phyloP scores from a whole-genome alignment of 2,797 vertebrate genomes.

The Esox lucius region DNA sequence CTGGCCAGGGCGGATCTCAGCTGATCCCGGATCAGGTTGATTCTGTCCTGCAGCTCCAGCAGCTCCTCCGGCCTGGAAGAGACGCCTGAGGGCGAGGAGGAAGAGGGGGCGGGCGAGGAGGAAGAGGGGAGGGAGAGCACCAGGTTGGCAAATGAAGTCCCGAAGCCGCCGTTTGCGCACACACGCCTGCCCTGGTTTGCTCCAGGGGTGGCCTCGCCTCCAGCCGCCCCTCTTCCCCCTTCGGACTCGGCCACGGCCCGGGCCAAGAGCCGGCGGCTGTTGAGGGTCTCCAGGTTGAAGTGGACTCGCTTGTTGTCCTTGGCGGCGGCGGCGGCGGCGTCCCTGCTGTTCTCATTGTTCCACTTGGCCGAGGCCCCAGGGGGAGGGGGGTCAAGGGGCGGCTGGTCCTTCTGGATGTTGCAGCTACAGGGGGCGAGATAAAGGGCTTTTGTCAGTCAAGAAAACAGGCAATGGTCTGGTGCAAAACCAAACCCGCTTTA shows the following conservation, averaged over 20 bases:
- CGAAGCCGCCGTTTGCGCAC: conserved; percentile 72
- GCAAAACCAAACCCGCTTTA: background rate
- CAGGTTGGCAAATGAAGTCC: conserved; percentile 36
- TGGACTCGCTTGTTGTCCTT: conserved; percentile 76
- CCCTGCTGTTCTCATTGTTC: conserved; percentile 62
- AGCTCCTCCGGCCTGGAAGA: conserved; percentile 66
- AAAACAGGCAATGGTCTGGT: background rate
- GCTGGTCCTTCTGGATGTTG: conserved; percentile 51
- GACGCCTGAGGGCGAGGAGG: background rate
- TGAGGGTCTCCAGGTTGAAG: conserved; percentile 79
- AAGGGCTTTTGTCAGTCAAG: background rate
- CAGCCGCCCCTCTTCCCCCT: background rate
- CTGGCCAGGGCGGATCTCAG: conserved; percentile 76
- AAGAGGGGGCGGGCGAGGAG: conserved; percentile 26
- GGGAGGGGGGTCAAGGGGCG: conserved; percentile 28
- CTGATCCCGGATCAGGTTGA: conserved; percentile 76
- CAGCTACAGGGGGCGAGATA: conserved; percentile 52
- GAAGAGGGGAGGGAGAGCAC: conserved; percentile 42
- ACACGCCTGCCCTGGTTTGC: conserved; percentile 29
- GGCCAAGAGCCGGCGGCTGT: conserved; percentile 69
- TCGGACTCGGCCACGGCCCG: conserved; percentile 22
- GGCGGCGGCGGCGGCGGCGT: conserved; percentile 9
- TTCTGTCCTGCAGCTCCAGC: conserved; percentile 78
- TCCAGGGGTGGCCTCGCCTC: rapidly evolving
- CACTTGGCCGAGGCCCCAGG: conserved; percentile 62